Conservation (phyloP, 2,888 invertebrate species). For the Ochropleura plecta region DNA sequence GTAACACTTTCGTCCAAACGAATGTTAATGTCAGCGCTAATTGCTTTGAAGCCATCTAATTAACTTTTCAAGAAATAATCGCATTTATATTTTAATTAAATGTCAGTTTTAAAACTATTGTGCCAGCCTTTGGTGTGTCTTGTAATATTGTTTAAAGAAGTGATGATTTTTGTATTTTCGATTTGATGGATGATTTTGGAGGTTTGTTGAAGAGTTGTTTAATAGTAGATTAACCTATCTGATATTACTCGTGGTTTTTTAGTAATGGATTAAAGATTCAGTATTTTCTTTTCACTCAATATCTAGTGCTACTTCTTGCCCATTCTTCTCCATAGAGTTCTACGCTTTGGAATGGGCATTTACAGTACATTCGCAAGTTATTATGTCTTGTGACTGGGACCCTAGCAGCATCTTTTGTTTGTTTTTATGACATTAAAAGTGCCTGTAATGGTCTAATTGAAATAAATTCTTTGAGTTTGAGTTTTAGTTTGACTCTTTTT, state of each 20-base stretch:
- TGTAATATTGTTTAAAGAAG: neutral
- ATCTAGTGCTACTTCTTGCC: no score
- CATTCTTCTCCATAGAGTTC: no score
- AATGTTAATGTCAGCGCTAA: slow-evolving; percentile 65
- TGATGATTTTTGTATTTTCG: neutral
- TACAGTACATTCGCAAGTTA: no score
- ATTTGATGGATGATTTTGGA: neutral
- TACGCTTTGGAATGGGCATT: no score
- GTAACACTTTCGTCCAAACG: slow-evolving; percentile 59
- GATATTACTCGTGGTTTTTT: neutral
- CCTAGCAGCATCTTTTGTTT: no score
- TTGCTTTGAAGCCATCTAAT: slow-evolving; percentile 60
- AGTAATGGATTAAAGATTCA: neutral
- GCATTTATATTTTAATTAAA: slow-evolving; percentile 40
- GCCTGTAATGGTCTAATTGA: no score
- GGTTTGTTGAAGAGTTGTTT: neutral
- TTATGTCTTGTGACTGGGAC: no score
- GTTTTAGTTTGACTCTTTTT: no score
- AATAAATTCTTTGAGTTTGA: no score
- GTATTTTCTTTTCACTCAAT: neutral
- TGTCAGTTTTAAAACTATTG: slow-evolving; percentile 17
- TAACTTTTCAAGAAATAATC: slow-evolving; percentile 47
- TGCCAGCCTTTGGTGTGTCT: neutral
- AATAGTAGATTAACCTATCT: neutral
- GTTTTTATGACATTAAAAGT: no score